Base-by-base conservation (phyloP, 2,888 invertebrate genomes). In the Anarsia innoxiella region DNA sequence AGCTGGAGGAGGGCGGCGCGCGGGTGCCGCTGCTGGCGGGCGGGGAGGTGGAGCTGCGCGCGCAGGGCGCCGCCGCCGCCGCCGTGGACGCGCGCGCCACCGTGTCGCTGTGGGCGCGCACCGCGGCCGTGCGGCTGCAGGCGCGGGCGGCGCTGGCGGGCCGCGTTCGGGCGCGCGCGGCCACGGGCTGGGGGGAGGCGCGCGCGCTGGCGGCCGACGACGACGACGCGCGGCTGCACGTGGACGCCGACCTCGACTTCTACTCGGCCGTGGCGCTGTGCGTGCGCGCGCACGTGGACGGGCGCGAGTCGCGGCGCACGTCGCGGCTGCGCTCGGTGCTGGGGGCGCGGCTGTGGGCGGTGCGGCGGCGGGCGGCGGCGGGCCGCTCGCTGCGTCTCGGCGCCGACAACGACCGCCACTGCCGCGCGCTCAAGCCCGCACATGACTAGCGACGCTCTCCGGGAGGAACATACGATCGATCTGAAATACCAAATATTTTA, bases 81-180 rank as follows among this genome's bases (percentile, higher is more conserved):
- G 19, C 19, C 4, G 4, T 19, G 19, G 19, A 19, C 19, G 19
- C 19, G 19, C 19, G 19, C 19, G 19, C 19, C 12, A 11, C 13
- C n/a, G 25, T 12, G 37, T 45, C 49, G 39, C 48, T 56, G 37
- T 59, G 59, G 29, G 42, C 55, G 28, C 27, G 35, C 39, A 45
- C 32, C 47, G 37, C 45, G 54, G 48, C 38, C 57, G 26, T 47
- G 46, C 33, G 44, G 39, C 44, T 2, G 59, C 72, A 29, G 77
- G 75, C 57, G 47, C 73, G 37, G 79, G 61, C 53, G 59, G 66
- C 19, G 19, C 19, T 19, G 4, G 19, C 19, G 4, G 19, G 4
- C 19, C 19, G 19, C 19, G 19, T 6, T 6, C 31, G 12, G 14
- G 6, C 25, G 16, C 35, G 10, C 27, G 13, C 8, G 23, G 33